Base-by-base conservation (phyloP, 2,113 vertebrate species). In the Psephotus haematonotus region DNA sequence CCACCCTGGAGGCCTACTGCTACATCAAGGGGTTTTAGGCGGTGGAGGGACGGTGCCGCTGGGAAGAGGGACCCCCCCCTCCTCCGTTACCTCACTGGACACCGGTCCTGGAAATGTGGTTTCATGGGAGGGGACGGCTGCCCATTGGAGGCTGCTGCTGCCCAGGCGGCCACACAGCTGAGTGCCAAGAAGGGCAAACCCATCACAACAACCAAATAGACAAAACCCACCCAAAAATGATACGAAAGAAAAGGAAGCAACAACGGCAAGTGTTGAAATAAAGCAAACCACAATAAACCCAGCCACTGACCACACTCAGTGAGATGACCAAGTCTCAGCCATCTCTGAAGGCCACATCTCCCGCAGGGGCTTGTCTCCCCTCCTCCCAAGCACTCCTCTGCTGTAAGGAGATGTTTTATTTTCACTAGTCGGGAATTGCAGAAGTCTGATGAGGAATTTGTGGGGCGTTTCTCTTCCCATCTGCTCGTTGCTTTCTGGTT, bases 11-110 rank as follows among this genome's bases (percentile, higher is more conserved):
- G 96, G 99, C 99, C 97, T 99, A 99, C 87, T 99, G 99, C 98
- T 99, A 99, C 98, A 99, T 99, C 98, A 98, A 99, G 90, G 99
- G 99, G 96, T 99, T 99, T 98, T 99, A 98, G 98, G 90, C 4
- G 15, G 27, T 39, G 31, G 71, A 71, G 70, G 86, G 94, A 88
- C 27, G 27, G 84, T 90, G 63, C 90, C 62, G 24, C 85, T 24
- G 8, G 60, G 88, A 50, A 82, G 71, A 86, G 83, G 90, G 86
- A 63, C 23, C n/a, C 39, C n/a, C 39, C 39, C 90, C 92, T 96
- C 89, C 94, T 95, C 93, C 47, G 5, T 92, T 97, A 97, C 95
- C 97, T 96, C 97, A 96, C 78, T 9, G 37, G 92, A 96, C 95
- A 92, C 88, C 44, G 4, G 79, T 82, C 90, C 94, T 93, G 53